Percentiles rank a stretch among this genome's conserved stretches.
phyloP scores from a whole-genome alignment of 2,888 invertebrate species.

The Trypoxylon attenuatum region DNA sequence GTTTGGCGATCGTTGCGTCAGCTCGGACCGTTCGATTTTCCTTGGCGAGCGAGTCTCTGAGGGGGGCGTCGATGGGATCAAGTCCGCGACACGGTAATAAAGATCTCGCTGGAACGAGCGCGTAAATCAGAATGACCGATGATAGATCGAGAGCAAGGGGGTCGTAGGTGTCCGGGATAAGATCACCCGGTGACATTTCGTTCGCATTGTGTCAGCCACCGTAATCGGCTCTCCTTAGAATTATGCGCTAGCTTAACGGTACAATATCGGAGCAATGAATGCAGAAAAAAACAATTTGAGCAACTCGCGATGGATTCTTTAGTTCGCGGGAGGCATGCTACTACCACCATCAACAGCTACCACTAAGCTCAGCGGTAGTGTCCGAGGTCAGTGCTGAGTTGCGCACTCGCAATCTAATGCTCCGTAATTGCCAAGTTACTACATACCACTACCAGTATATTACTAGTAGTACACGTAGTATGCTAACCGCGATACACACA shows the following conservation, averaged over 20 bases:
- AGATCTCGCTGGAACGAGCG: too few relatives aligned
- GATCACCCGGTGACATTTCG: slow-evolving; percentile 50
- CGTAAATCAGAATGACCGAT: too few relatives aligned
- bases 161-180: slow-evolving; percentile 29
- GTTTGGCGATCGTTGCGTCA: too few relatives aligned
- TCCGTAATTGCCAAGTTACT: slow-evolving; percentile 17
- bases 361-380: slow-evolving; percentile 35
- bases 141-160: slow-evolving; percentile 45
- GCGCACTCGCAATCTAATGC: slow-evolving; percentile 43
- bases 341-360: too few relatives aligned
- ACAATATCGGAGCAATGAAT: neutral
- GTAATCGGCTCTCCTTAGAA: slow-evolving; percentile 36
- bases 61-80: too few relatives aligned
- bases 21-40: too few relatives aligned
- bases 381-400: slow-evolving; percentile 48
- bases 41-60: too few relatives aligned
- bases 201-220: slow-evolving; percentile 3
- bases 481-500: too few relatives aligned
- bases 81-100: too few relatives aligned
- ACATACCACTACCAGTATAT: too few relatives aligned
- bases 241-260: slow-evolving; percentile 41
- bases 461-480: too few relatives aligned
- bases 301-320: slow-evolving; percentile 17
- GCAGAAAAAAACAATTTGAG: slow-evolving; percentile 2
- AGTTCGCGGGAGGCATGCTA: too few relatives aligned